A percentile compares a stretch with the other conserved stretches of the same genome.
Evolutionary conservation across 92 coral and sea anemone species (phyloP).

Genomic region (Zoanthus sociatus): DNA sequence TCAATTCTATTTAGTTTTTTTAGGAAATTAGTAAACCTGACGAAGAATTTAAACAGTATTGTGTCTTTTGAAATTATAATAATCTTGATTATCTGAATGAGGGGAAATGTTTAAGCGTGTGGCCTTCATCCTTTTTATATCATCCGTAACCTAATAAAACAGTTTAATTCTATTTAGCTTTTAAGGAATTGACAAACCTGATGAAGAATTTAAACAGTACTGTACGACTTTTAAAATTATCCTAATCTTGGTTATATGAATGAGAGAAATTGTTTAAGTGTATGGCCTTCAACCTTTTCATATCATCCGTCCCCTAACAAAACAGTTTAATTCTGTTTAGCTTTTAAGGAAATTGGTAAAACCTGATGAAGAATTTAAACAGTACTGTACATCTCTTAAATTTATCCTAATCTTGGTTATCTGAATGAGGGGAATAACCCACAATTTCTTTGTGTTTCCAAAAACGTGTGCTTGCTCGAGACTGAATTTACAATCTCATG

Average conservation of each 20-base stretch:
- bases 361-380: background rate
- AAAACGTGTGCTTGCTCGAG: no score
- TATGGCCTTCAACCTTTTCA: conserved; percentile 89
- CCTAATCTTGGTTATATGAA: background rate
- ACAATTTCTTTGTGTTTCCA: no score
- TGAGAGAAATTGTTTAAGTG: conserved; percentile 13
- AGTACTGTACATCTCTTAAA: background rate
- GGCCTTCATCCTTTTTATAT: conserved; percentile 1
- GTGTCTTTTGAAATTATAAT: background rate
- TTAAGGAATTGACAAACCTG: no score
- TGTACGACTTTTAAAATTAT: background rate
- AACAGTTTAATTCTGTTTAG: no score
- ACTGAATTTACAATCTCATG: no score
- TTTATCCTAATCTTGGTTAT: background rate
- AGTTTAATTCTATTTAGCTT: no score
- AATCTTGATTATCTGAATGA: background rate
- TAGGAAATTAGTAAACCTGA: background rate
- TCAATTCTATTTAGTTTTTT: background rate
- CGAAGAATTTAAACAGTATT: background rate
- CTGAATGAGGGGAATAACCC: no score
- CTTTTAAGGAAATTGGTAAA: no score
- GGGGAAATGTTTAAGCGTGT: conserved; percentile 48
- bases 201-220: background rate
- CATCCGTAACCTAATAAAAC: conserved; percentile 73
- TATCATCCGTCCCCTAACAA: conserved; percentile 74